Evolutionary conservation across 2,113 vertebrate species (phyloP).

Genomic region (Colaptes auratus): DNA sequence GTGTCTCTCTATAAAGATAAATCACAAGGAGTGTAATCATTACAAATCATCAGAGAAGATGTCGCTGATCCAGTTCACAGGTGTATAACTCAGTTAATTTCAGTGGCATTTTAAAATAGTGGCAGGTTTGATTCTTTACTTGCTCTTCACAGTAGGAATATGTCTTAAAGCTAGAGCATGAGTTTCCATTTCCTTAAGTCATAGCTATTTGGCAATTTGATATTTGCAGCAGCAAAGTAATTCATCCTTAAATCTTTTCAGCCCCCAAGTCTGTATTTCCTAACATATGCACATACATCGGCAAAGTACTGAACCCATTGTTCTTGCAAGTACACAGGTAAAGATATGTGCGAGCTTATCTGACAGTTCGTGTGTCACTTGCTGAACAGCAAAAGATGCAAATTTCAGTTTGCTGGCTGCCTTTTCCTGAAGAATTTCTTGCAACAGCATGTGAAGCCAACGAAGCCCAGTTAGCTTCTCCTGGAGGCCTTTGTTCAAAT

Average conservation of each 20-base stretch:
- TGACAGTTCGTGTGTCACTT: neutral
- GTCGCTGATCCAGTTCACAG: neutral
- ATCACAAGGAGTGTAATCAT: constrained; percentile 14
- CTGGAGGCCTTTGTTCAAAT: neutral
- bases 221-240: neutral
- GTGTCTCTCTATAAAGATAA: neutral
- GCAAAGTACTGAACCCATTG: neutral
- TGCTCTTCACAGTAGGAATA: neutral
- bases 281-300: neutral
- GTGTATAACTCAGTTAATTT: constrained; percentile 28
- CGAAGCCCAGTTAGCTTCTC: neutral
- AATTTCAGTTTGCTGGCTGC: neutral
- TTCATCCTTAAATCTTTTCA: neutral
- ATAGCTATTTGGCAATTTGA: neutral
- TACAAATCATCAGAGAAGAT: constrained; percentile 19
- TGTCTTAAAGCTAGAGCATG: neutral
- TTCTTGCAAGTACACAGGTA: neutral
- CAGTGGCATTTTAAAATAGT: constrained; percentile 4
- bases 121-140: neutral
- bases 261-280: neutral
- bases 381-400: neutral
- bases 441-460: neutral
- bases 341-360: neutral
- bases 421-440: neutral
- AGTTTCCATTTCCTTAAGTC: neutral